phyloP scores from a whole-genome alignment of 2,797 vertebrate species.

The Xenops minutus region DNA sequence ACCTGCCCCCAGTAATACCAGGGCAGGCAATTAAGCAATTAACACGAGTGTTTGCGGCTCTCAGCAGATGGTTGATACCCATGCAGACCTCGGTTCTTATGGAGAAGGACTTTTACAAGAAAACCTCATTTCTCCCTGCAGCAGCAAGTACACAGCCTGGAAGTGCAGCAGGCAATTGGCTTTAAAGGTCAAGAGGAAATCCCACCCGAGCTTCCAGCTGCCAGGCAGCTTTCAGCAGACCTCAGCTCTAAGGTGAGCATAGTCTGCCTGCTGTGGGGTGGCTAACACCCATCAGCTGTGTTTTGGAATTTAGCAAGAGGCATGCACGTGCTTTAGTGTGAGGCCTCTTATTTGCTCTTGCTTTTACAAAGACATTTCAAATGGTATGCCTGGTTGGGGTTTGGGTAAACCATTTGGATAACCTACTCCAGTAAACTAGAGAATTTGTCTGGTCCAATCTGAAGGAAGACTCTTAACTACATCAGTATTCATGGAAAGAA shows the following conservation, averaged over 20 bases:
- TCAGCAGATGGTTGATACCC: not conserved
- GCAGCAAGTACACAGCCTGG: not conserved
- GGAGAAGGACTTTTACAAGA: not conserved
- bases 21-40: not conserved
- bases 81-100: not conserved
- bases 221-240: not conserved
- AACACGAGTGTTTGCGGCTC: not conserved
- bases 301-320: not conserved
- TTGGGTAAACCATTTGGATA: not conserved
- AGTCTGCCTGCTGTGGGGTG: fast-evolving
- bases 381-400: fast-evolving
- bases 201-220: not conserved
- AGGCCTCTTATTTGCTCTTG: not conserved
- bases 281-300: not conserved
- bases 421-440: not conserved
- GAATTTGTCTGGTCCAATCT: not conserved
- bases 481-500: not conserved
- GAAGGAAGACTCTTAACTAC: not conserved
- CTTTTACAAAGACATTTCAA: not conserved
- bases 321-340: fast-evolving
- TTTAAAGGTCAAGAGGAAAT: not conserved
- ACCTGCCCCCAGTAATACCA: not conserved
- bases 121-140: not conserved
- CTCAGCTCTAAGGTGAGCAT: not conserved
- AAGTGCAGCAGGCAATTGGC: not conserved